phyloP scores from a whole-genome alignment of 2,888 invertebrate species.

The Odontocerum albicorne region DNA sequence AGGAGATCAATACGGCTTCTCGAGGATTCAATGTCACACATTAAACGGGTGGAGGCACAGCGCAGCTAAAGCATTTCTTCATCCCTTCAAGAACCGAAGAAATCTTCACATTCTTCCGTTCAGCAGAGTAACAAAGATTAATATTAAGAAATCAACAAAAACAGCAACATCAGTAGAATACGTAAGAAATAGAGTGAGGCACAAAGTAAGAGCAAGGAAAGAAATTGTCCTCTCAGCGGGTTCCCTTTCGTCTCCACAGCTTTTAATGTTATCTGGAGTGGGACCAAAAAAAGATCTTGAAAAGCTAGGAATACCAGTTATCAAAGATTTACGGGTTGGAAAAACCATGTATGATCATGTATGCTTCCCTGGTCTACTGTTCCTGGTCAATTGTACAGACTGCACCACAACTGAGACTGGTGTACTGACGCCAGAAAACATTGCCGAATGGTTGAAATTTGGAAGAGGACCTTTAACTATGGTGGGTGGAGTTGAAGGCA shows the following conservation, averaged over 20 bases:
- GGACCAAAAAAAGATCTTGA: conserved; percentile 59
- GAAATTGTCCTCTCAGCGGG: conserved; percentile 88
- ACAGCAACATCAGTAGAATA: conserved; percentile 70
- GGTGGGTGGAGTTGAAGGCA: conserved; percentile 68
- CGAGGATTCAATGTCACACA: conserved; percentile 65
- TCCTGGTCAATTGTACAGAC: conserved; percentile 48
- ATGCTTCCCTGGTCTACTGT: conserved; percentile 55
- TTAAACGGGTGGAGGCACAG: conserved; percentile 64
- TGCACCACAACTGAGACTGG: conserved; percentile 45
- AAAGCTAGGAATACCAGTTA: conserved; percentile 58
- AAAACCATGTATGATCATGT: conserved; percentile 65
- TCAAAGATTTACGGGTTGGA: conserved; percentile 69
- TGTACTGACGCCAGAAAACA: conserved; percentile 38
- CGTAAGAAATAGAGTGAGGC: conserved; percentile 52
- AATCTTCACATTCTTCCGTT: conserved; percentile 71
- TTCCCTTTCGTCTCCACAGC: conserved; percentile 84
- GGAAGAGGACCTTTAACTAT: conserved; percentile 54
- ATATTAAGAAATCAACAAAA: conserved; percentile 64
- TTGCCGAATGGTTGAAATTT: conserved; percentile 45
- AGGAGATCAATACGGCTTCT: conserved; percentile 64
- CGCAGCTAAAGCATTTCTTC: conserved; percentile 65
- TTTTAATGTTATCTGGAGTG: conserved; percentile 84
- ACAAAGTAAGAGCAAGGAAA: conserved; percentile 63
- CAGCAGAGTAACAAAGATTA: conserved; percentile 64
- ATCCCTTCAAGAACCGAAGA: conserved; percentile 58